Percentiles rank a stretch among this genome's conserved stretches.
Conservation (phyloP, 2,888 invertebrate species). For the Pachymerium ferrugineum region DNA sequence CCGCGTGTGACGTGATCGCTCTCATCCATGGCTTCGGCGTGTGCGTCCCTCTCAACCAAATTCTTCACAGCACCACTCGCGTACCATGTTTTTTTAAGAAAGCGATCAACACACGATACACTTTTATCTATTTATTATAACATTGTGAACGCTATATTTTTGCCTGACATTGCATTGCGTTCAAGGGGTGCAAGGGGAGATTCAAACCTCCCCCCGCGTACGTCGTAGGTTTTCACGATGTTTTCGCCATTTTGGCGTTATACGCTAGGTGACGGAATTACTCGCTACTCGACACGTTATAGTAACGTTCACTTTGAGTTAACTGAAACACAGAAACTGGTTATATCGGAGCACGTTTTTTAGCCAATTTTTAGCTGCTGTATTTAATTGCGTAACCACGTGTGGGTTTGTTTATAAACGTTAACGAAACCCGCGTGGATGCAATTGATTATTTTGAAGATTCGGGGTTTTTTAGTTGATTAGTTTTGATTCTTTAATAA, state of each 20-base stretch:
- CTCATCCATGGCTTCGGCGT: neutral
- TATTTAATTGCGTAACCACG: no score
- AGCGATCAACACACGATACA: neutral
- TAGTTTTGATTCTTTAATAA: no score
- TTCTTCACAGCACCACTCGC: neutral
- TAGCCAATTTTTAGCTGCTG: no score
- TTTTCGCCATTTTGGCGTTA: conserved; percentile 19
- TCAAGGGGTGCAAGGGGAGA: neutral
- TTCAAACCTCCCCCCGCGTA: no score
- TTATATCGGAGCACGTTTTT: no score
- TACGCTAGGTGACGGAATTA: neutral
- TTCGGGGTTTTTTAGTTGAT: no score
- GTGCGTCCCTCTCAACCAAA: neutral
- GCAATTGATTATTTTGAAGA: no score
- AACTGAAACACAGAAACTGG: no score
- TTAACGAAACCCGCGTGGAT: no score
- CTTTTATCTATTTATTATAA: neutral
- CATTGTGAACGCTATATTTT: neutral
- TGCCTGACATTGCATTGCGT: neutral
- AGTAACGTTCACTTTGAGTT: neutral
- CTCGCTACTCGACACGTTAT: neutral
- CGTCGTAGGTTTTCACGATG: neutral
- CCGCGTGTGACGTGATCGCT: neutral
- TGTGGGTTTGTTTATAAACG: no score
- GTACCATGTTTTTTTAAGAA: no score